Base-by-base conservation (phyloP, 2,888 invertebrate genomes). In the Conchocele bisecta region DNA sequence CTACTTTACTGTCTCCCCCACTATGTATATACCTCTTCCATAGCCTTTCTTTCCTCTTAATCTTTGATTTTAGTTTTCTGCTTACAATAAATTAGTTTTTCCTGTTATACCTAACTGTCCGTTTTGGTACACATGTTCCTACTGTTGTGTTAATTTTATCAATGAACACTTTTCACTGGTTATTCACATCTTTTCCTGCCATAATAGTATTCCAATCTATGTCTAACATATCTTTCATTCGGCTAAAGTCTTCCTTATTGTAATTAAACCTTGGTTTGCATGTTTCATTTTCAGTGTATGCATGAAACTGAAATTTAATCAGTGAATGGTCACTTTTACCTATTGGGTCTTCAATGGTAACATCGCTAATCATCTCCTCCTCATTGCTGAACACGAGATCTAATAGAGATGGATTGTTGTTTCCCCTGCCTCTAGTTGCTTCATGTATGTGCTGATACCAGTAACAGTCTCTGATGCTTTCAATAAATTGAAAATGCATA, bases 311-410 rank as follows among this genome's bases (percentile, higher is more conserved):
- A 24, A 41, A 42, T n/a, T 6, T 9, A 42, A 42, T 42, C 28
- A 56, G 13, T 2, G 56, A 56, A 9, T 56, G 41, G n/a, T 56
- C 42, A 41, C 56, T 56, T 39, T 56, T 56, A 9, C 29, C 56
- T 4, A 56, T 9, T 6, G 53, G 35, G 15, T 17, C 2, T 1
- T 17, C 28, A 1, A 29, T 17, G 15, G n/a, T 31, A 2, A 3
- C 3, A 31, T 53, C 35, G 35, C 17, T 4, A 17, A 53, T 33
- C 53, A 53, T 53, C 17, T 35, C 1, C 1, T 53, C 24, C 29
- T 42, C 42, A n/a, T 42, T 42, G 42, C 17, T 9, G n/a, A 42
- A 42, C n/a, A 42, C 6, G 7, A 42, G 22, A 22, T 42, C 42
- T 42, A 42, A 20, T 20, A n/a, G 7, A 20, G 42, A 39, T 11